These are phyloP conservation scores for Crotophaga sulcirostris DNA, from an alignment of 2,113 vertebrate species.

Conservation along the genomic window DNA sequence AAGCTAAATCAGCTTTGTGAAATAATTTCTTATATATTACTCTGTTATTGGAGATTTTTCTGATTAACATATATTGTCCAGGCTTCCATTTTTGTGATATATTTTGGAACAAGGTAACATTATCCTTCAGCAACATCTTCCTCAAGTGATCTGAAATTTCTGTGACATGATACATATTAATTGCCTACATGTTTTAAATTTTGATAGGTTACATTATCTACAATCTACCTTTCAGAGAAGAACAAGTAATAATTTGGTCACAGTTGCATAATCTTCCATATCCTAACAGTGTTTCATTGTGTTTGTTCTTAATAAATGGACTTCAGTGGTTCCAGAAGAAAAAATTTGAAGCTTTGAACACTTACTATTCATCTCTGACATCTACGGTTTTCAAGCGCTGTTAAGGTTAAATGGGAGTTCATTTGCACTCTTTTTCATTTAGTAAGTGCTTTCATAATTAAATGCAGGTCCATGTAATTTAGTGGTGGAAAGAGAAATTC, in stretches of 20 bases:
- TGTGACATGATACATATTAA: background rate
- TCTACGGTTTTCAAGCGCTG: background rate
- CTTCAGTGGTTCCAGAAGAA: background rate
- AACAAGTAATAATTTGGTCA: background rate
- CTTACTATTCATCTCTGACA: slow-evolving; percentile 26
- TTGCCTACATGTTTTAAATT: background rate
- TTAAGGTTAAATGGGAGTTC: slow-evolving; percentile 44
- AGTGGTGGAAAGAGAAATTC: slow-evolving; percentile 32
- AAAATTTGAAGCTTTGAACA: background rate
- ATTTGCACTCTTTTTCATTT: slow-evolving; percentile 46
- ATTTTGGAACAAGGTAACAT: background rate
- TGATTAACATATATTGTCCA: background rate
- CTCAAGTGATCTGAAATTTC: background rate
- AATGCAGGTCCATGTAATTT: slow-evolving; percentile 43
- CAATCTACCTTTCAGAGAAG: background rate
- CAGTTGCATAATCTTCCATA: background rate
- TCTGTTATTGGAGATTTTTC: background rate
- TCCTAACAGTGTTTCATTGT: background rate
- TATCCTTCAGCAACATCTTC: background rate
- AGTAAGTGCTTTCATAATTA: slow-evolving; percentile 46
- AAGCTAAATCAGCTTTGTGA: background rate
- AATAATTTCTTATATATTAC: background rate
- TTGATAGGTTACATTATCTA: background rate
- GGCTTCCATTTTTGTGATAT: background rate
- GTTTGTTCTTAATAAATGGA: background rate